These are phyloP conservation scores for Pollimyrus isidori DNA, from an alignment of 2,113 vertebrate species.

Conservation along the genomic window DNA sequence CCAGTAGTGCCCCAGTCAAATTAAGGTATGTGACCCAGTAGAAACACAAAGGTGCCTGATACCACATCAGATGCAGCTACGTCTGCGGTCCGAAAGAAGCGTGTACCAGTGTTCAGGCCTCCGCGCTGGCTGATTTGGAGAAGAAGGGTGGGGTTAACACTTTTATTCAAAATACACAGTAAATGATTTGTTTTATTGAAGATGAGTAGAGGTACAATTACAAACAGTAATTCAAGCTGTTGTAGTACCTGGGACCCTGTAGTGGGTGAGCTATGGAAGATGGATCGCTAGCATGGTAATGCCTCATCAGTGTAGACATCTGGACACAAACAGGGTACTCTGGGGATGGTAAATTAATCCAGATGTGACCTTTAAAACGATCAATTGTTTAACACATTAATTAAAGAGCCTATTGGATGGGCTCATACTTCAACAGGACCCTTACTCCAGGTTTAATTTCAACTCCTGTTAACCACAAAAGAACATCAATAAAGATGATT, in stretches of 20 bases:
- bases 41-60: neutral
- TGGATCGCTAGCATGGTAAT: neutral
- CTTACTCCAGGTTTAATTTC: neutral
- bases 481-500: neutral
- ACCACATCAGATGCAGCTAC: neutral
- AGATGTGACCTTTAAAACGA: slow-evolving; percentile 3
- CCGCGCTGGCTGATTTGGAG: neutral
- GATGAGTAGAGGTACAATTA: neutral
- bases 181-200: neutral
- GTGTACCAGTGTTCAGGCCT: neutral
- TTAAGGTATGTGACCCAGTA: neutral
- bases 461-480: neutral
- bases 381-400: neutral
- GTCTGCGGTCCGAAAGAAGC: neutral
- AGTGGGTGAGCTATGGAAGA: neutral
- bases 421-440: neutral
- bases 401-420: neutral
- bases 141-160: neutral
- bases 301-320: neutral
- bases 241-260: neutral
- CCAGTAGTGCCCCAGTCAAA: neutral
- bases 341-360: neutral
- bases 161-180: neutral
- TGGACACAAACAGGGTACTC: neutral
- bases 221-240: neutral